Evolutionary conservation across 2,888 invertebrate species (phyloP).

Genomic region (Campoplex nolae): DNA sequence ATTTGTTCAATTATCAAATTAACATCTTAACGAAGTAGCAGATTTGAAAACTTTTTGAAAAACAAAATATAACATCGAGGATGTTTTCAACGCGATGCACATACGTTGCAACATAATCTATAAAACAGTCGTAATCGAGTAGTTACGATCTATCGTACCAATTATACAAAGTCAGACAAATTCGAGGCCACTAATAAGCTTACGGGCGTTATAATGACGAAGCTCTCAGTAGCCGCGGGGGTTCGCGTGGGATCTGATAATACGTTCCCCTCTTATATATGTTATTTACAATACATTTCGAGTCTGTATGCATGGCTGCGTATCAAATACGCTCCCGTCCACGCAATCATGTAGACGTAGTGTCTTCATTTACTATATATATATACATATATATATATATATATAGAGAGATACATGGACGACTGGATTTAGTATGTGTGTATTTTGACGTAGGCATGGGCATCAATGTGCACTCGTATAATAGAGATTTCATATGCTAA

Average conservation of each 20-base stretch:
- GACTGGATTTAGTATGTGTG: background rate
- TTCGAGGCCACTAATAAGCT: constrained; percentile 83
- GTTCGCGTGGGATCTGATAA: constrained; percentile 82
- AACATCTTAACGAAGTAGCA: too few species aligned
- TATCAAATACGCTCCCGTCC: constrained; percentile 61
- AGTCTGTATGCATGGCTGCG: constrained; percentile 21
- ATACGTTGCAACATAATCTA: constrained; percentile 7
- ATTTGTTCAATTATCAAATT: too few species aligned
- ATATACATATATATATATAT: background rate
- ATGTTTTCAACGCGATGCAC: background rate
- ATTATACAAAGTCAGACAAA: constrained; percentile 83
- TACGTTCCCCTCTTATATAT: constrained; percentile 79
- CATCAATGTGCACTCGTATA: constrained; percentile 70
- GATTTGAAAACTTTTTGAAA: background rate
- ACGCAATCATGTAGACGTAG: constrained; percentile 54
- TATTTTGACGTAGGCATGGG: constrained; percentile 43
- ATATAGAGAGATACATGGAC: background rate
- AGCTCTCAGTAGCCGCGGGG: constrained; percentile 78
- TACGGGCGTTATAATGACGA: constrained; percentile 79
- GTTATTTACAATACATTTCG: constrained; percentile 76
- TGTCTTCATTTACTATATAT: constrained; percentile 36
- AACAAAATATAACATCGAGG: background rate
- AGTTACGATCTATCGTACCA: constrained; percentile 74
- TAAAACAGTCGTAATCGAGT: constrained; percentile 47
- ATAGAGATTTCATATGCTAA: constrained; percentile 82